Evolutionary conservation across 2,797 vertebrate species (phyloP).

Genomic region (Hydrocynus forskahlii): DNA sequence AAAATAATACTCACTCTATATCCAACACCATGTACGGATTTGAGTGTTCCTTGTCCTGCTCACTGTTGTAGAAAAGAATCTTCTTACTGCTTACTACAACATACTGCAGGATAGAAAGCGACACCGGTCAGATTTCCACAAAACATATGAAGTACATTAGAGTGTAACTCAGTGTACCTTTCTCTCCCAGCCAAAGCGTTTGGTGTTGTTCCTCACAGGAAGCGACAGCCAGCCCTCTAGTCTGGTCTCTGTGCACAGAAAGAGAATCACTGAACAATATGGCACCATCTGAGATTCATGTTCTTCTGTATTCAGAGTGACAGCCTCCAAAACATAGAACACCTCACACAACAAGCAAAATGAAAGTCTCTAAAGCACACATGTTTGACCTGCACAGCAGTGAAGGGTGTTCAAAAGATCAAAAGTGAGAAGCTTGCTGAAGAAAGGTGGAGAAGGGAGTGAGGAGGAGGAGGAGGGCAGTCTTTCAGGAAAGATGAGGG

Average conservation of each 20-base stretch:
- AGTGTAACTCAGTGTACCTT: slow-evolving; percentile 78
- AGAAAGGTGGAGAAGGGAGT: slow-evolving; percentile 15
- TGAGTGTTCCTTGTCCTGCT: slow-evolving; percentile 89
- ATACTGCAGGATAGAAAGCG: slow-evolving; percentile 73
- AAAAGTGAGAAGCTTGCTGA: slow-evolving; percentile 17
- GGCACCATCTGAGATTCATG: not conserved
- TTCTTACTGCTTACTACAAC: slow-evolving; percentile 89
- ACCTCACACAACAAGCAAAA: not conserved
- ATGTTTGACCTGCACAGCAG: slow-evolving; percentile 57
- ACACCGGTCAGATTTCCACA: too few relatives aligned
- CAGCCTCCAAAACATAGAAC: not conserved
- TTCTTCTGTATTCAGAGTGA: not conserved
- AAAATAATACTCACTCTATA: slow-evolving; percentile 82
- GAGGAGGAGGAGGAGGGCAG: slow-evolving; percentile 3
- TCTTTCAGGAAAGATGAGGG: slow-evolving; percentile 45
- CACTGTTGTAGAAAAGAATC: slow-evolving; percentile 88
- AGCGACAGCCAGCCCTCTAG: slow-evolving; percentile 97
- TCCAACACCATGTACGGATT: slow-evolving; percentile 90
- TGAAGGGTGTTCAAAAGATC: slow-evolving; percentile 32
- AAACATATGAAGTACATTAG: not conserved
- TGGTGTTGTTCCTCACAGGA: slow-evolving; percentile 95
- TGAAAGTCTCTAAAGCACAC: slow-evolving; percentile 52
- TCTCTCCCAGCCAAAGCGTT: slow-evolving; percentile 97
- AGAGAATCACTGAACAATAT: not conserved
- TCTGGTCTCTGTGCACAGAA: slow-evolving; percentile 80